Percentiles rank a stretch among this genome's conserved stretches.
Evolutionary conservation across 2,113 vertebrate genomes (phyloP).

Genomic region (Urocynchramus pylzowi): DNA sequence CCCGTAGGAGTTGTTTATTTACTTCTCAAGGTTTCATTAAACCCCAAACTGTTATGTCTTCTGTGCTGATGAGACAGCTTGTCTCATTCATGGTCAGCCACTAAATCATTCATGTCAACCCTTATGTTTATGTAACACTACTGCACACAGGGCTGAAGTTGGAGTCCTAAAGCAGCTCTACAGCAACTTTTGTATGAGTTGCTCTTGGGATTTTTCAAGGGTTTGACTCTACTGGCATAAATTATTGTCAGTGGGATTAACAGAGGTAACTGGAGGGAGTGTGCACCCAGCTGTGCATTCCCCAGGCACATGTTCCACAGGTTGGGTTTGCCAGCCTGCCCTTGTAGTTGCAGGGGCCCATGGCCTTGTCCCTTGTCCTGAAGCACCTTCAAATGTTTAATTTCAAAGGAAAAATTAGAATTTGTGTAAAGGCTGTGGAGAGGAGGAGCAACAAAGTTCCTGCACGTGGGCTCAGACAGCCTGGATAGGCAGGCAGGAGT

Average conservation of each 20-base stretch:
- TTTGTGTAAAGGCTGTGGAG: background rate
- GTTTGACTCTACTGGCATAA: background rate
- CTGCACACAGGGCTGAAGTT: background rate
- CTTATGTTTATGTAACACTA: background rate
- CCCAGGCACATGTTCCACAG: background rate
- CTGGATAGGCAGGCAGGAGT: background rate
- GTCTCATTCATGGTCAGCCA: background rate
- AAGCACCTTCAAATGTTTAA: background rate
- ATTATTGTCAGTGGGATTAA: background rate
- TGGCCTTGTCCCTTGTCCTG: background rate
- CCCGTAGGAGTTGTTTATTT: background rate
- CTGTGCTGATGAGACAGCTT: background rate
- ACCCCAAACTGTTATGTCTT: background rate
- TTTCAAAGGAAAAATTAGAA: background rate
- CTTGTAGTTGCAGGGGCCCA: fast-evolving
- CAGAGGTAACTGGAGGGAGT: background rate
- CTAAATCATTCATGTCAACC: background rate
- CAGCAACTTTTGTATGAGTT: background rate
- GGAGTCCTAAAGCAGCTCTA: background rate
- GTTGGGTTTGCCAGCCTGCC: background rate
- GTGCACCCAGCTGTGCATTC: fast-evolving
- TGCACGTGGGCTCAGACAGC: background rate
- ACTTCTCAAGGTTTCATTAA: slow-evolving; percentile 10
- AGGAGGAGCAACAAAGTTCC: background rate
- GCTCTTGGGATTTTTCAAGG: background rate